These are phyloP conservation scores for Oenanthe oenanthe DNA, from an alignment of 2,113 vertebrate genomes.

Conservation along the genomic window DNA sequence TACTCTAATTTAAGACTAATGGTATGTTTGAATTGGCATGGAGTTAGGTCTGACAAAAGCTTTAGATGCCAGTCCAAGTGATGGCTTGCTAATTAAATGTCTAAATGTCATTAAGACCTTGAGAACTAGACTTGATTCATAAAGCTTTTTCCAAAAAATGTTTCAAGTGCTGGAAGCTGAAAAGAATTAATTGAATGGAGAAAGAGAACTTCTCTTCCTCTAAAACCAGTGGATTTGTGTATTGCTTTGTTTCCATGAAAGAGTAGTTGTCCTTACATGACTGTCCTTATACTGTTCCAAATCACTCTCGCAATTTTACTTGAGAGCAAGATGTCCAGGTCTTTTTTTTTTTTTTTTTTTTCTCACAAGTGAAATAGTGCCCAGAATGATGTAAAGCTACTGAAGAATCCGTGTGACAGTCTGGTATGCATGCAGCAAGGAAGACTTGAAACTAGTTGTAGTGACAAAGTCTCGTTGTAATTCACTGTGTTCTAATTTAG, in stretches of 20 bases:
- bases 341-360: not conserved
- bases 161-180: conserved; percentile 67
- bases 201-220: conserved; percentile 55
- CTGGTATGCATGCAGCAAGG: not conserved
- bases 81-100: conserved; percentile 73
- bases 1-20: conserved; percentile 49
- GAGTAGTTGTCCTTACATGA: conserved; percentile 49
- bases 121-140: conserved; percentile 66
- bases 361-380: not conserved
- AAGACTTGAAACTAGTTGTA: not conserved
- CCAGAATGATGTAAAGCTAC: not conserved
- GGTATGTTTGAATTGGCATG: conserved; percentile 44
- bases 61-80: conserved; percentile 65
- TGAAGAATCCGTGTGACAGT: not conserved
- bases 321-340: conserved; percentile 8
- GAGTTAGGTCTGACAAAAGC: conserved; percentile 60
- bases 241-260: conserved; percentile 65
- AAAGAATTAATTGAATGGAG: conserved; percentile 59
- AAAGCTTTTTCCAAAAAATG: conserved; percentile 56
- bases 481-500: not conserved
- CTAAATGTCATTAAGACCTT: conserved; percentile 66
- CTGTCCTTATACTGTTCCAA: conserved; percentile 53
- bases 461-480: not conserved
- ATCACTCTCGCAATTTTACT: not conserved
- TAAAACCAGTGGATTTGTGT: conserved; percentile 52